Conservation (phyloP, 2,113 vertebrate genomes). For the human (Homo sapiens) region GRCh38 chr14:45836001-45836500, state of each 20-base stretch:
- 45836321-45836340: not conserved
- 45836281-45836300: not conserved
- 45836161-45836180: not conserved
- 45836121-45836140: not conserved
- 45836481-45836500: not conserved
- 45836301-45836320: not conserved
- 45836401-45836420: not conserved
- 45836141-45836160: not conserved
- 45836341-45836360: not conserved
- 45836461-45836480: not conserved
- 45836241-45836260: not conserved
- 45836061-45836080: too few species aligned
- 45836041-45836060: too few species aligned
- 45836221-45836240: not conserved
- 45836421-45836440: not conserved
- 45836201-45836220: not conserved
- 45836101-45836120: not conserved
- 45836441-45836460: not conserved
- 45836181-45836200: not conserved
- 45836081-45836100: not conserved
- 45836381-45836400: not conserved
- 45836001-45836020: too few species aligned
- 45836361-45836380: not conserved
- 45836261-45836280: not conserved
- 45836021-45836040: too few species aligned